phyloP scores from a whole-genome alignment of 2,797 vertebrate species.

The Neosilurus mollespiculum region DNA sequence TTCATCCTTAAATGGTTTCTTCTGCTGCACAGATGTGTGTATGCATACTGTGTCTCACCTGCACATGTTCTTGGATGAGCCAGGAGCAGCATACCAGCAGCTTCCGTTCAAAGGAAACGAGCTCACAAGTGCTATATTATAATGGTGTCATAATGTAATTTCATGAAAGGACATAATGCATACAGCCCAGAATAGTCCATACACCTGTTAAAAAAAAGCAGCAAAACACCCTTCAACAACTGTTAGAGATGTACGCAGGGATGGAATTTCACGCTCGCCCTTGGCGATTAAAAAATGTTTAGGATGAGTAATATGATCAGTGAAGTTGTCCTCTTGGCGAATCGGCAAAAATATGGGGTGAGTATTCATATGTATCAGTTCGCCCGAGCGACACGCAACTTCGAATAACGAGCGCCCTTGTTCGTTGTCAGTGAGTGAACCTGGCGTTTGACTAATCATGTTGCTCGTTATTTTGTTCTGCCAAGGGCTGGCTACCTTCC shows the following conservation, averaged over 20 bases:
- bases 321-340: no score
- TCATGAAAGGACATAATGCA: not conserved
- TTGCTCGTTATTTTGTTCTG: no score
- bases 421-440: no score
- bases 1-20: slow-evolving; percentile 31
- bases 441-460: no score
- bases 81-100: slow-evolving; percentile 12
- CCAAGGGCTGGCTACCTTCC: no score
- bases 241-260: not conserved
- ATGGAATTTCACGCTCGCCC: no score
- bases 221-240: not conserved
- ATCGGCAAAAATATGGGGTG: no score
- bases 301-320: no score
- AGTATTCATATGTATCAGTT: no score
- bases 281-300: no score
- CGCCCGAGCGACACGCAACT: no score
- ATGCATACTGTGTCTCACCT: slow-evolving; percentile 16
- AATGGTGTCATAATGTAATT: slow-evolving; percentile 1
- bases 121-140: not conserved
- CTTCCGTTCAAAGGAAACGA: slow-evolving; percentile 24
- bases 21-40: slow-evolving; percentile 10
- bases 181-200: not conserved
- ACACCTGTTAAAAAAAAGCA: not conserved
- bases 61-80: slow-evolving; percentile 14
- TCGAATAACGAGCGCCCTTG: no score